phyloP scores from a whole-genome alignment of 2,113 vertebrate genomes.

The Tachycineta bicolor region DNA sequence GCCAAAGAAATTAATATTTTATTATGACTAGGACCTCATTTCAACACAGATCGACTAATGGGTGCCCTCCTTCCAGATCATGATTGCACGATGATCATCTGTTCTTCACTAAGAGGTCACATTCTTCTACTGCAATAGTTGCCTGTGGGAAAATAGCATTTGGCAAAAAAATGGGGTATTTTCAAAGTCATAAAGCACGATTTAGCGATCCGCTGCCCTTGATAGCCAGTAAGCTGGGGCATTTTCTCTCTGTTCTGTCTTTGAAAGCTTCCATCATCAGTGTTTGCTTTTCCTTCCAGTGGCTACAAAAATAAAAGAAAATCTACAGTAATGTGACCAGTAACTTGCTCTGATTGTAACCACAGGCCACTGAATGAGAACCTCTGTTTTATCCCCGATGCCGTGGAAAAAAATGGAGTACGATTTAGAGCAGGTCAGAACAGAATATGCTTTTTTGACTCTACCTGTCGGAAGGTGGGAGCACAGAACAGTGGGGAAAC shows the following conservation, averaged over 20 bases:
- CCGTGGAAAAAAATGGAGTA: background rate
- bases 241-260: background rate
- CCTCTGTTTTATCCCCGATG: background rate
- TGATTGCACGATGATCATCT: background rate
- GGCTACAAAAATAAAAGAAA: background rate
- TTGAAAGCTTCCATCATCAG: background rate
- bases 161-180: background rate
- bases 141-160: background rate
- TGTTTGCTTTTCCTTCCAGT: background rate
- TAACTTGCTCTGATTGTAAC: background rate
- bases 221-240: rapidly evolving
- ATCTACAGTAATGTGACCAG: background rate
- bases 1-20: background rate
- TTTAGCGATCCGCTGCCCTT: background rate
- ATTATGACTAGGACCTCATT: background rate
- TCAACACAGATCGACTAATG: background rate
- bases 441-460: background rate
- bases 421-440: background rate
- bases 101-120: background rate
- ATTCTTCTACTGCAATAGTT: background rate
- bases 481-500: background rate
- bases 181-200: background rate
- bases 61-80: background rate
- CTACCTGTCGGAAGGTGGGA: background rate
- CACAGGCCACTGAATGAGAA: background rate